Evolutionary conservation across 2,797 vertebrate genomes (phyloP), one percentile per base, ranked within the genome.

Genomic region (Toxotes lorentzi): DNA sequence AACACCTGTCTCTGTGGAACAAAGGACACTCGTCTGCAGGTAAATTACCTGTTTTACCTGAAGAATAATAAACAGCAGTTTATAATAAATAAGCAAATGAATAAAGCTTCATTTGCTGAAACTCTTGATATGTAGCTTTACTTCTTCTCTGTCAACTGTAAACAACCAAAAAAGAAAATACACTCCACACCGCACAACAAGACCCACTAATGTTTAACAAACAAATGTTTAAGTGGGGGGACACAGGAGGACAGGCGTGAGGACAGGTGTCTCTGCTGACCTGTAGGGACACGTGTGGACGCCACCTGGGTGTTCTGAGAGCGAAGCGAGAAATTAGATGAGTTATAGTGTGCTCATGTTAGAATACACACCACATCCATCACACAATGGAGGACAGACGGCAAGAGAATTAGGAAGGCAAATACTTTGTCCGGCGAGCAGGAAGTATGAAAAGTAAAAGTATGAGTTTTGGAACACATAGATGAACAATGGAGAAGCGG

Each of bases 361-460:
- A 70, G 47, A 65, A 68, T 70, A 64, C 21, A 21, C 35, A 56
- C 24, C 30, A 57, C 71, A 79, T 86, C 57, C 50, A 78, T 85
- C 78, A 82, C 56, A 53, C 12, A 0, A 3, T 0, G n/a, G 56
- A 78, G 56, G 59, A 51, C 66, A 50, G 57, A 51, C 45, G 5
- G 35, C 57, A 21, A 8, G 21, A 78, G 67, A 72, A 38, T 48
- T 34, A 13, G 13, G 66, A 43, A n/a, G 32, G 57, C 40, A 24
- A 41, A 66, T 21, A 6, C 48, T 68, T 30, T 63, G 57, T 73
- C 24, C 24, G 56, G 35, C n/a, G 27, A 59, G 58, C 19, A n/a
- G 35, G 47, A 54, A n/a, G n/a, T n/a, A n/a, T n/a, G n/a, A n/a
- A n/a, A 38, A 38, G 10, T 38, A 38, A 38, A 7, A 38, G 47